Conservation (phyloP, 1,140 invertebrate species). For the Aculops lycopersici region DNA sequence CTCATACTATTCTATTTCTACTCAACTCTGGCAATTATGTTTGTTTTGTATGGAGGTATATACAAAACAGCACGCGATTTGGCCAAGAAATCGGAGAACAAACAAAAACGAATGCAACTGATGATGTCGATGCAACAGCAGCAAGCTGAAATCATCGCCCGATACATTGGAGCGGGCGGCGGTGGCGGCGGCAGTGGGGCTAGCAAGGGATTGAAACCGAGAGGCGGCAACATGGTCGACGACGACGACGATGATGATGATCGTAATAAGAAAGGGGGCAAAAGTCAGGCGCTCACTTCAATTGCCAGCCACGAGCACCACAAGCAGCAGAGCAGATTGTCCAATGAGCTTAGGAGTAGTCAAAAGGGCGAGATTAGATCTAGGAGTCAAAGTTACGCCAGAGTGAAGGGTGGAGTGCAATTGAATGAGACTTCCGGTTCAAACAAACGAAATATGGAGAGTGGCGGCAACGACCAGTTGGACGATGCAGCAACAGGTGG, state of each 20-base stretch:
- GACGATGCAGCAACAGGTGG: no score
- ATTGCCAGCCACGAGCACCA: constrained; percentile 13
- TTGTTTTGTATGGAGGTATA: constrained; percentile 79
- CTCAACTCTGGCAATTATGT: constrained; percentile 67
- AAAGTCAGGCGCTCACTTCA: not conserved
- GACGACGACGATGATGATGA: constrained; percentile 8
- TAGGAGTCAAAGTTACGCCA: no score
- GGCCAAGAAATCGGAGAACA: constrained; percentile 83
- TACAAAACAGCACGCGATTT: constrained; percentile 92
- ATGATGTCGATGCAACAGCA: constrained; percentile 31
- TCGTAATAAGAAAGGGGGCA: not conserved
- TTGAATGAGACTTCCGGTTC: no score
- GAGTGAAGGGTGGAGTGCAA: no score
- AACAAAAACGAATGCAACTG: constrained; percentile 67
- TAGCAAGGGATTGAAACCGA: constrained; percentile 1
- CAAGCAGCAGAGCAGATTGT: no score
- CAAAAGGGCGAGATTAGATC: no score
- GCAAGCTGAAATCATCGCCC: no score
- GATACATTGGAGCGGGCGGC: constrained; percentile 45
- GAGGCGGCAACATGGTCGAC: constrained; percentile 1
- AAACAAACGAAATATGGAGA: no score
- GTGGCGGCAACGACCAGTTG: no score
- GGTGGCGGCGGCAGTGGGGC: constrained; percentile 13
- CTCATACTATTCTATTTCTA: constrained; percentile 92
- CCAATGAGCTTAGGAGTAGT: no score